These are phyloP conservation scores for Hypsibius dujardini DNA, from an alignment of 1,140 invertebrate species.

Conservation along the genomic window DNA sequence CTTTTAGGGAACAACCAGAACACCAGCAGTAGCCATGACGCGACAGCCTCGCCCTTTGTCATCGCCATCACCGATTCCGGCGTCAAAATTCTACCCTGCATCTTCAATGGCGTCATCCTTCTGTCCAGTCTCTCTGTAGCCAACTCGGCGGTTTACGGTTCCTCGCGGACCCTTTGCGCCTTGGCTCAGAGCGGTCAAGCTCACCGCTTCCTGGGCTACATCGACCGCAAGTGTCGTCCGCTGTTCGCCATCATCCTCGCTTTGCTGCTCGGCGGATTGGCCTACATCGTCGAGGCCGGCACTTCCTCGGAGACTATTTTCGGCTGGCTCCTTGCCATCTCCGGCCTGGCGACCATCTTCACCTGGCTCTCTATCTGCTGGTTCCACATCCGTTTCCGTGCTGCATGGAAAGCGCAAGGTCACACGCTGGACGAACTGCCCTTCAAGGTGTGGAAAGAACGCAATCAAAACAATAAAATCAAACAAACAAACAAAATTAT, in stretches of 20 bases:
- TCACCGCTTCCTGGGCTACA: not conserved
- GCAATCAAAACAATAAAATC: too few species aligned
- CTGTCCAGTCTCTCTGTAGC: not conserved
- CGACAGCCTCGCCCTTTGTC: conserved; percentile 11
- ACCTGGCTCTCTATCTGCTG: conserved; percentile 4
- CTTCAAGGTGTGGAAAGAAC: not conserved
- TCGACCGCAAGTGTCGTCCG: not conserved
- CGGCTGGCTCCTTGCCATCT: conserved; percentile 9
- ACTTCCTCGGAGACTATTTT: not conserved
- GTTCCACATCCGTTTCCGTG: not conserved
- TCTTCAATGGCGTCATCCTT: conserved; percentile 8
- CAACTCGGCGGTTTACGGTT: not conserved
- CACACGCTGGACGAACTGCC: conserved; percentile 8
- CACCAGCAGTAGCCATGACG: not conserved
- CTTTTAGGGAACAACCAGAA: too few species aligned
- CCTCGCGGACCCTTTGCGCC: not conserved
- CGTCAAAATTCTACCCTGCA: not conserved
- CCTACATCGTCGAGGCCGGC: not conserved
- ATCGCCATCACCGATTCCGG: conserved; percentile 4
- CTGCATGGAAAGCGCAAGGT: not conserved
- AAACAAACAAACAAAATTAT: too few species aligned
- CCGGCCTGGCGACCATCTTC: not conserved
- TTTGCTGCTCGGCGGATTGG: not conserved
- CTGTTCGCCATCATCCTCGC: conserved; percentile 14
- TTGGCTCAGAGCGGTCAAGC: not conserved